Evolutionary conservation across 2,797 vertebrate genomes (phyloP).

Genomic region (Cuculus canorus): DNA sequence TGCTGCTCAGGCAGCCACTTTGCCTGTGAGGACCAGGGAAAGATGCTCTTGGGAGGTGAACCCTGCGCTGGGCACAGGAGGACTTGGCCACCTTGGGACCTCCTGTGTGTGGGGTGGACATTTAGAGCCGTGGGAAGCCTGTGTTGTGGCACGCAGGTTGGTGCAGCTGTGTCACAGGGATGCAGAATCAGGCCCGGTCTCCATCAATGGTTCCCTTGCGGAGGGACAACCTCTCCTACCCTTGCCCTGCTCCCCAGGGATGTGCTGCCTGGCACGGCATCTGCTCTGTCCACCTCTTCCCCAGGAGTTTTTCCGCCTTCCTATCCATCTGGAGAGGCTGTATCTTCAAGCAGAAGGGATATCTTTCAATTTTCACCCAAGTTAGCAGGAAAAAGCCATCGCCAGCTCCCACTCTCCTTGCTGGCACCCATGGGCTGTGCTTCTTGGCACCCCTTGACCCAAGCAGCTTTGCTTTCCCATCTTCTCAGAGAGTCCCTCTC

Average conservation of each 20-base stretch:
- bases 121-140: neutral
- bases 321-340: no score
- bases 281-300: neutral
- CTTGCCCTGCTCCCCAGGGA: neutral
- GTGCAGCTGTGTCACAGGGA: neutral
- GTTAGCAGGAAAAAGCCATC: no score
- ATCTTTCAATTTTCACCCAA: neutral
- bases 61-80: accelerated
- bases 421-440: no score
- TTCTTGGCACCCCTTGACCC: neutral
- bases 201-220: neutral
- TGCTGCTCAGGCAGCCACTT: neutral
- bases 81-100: neutral
- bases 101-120: neutral
- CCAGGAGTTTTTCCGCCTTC: neutral
- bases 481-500: neutral
- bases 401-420: no score
- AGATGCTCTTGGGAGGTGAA: neutral
- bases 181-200: neutral
- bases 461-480: accelerated
- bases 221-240: neutral
- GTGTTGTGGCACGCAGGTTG: accelerated
- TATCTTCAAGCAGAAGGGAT: neutral
- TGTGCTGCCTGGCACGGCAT: no score
- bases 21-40: accelerated